phyloP scores from a whole-genome alignment of 2,113 vertebrate species.

The Anoura caudifer region DNA sequence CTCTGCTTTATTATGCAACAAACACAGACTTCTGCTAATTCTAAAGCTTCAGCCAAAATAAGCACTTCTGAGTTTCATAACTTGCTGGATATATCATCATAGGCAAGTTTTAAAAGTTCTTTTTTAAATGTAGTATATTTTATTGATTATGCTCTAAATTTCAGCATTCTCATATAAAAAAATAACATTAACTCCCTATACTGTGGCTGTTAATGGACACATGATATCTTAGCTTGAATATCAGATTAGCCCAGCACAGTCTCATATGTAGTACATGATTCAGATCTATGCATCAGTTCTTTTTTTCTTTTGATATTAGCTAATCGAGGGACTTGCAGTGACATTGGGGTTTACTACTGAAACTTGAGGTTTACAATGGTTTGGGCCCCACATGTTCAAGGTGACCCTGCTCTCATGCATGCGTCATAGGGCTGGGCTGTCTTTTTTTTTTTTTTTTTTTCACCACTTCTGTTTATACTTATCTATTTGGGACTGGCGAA shows the following conservation, averaged over 20 bases:
- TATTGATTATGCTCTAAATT: not conserved
- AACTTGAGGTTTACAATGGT: not conserved
- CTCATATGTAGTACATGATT: not conserved
- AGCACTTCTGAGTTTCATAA: not conserved
- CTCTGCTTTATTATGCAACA: not conserved
- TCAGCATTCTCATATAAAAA: conserved; percentile 41
- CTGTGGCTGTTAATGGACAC: not conserved
- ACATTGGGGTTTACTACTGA: not conserved
- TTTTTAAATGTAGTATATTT: no score
- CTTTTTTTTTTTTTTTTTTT: no score
- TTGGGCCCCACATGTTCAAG: not conserved
- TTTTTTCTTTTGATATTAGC: not conserved
- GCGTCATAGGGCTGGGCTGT: not conserved
- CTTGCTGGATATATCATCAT: not conserved
- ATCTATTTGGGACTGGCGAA: not conserved
- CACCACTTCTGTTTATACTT: not conserved
- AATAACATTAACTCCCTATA: not conserved
- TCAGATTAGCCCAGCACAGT: conserved; percentile 49
- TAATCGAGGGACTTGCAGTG: not conserved
- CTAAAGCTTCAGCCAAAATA: not conserved
- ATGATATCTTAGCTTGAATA: conserved; percentile 41
- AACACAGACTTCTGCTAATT: not conserved
- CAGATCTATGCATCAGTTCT: not conserved
- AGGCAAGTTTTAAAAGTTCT: not conserved
- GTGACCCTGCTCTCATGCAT: not conserved